Evolutionary conservation across 1,140 invertebrate genomes (phyloP), one percentile per base, ranked within the genome.

Genomic region (Whitmania pigra): DNA sequence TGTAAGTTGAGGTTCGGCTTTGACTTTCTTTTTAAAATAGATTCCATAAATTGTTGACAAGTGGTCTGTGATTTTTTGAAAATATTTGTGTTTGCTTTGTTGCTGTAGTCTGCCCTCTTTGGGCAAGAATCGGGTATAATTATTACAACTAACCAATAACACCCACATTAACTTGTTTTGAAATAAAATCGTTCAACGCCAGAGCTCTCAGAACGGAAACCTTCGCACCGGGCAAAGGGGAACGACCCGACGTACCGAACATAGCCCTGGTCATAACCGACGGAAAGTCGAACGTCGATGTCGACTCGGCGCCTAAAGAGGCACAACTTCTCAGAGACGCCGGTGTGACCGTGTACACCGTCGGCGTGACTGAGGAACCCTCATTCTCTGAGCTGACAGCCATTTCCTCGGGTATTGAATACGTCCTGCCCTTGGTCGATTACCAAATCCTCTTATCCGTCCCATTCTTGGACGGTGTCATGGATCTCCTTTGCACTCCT

Each of bases 191-290:
- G n/a, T n/a, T n/a, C n/a, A n/a, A n/a, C n/a, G n/a, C 3, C 57
- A 63, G 57, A 63, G 22, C 57, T 31, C 57, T 63, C 13, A 22
- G 57, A 7, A 22, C 22, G 4, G 57, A 11, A 13, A 63, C 57
- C 57, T 63, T 63, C 57, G 57, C 57, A 11, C 2, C 2, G 2
- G 57, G 57, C 15, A 63, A 63, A 2, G 57, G 57, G 2, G 57
- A 63, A 63, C 57, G 67, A 22, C 22, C 25, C 7, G 29, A 43
- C 18, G 73, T 73, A 25, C 31, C 43, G 3, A 72, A 70, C 69
- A 63, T 73, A n/a, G 53, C 68, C 25, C 15, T 73, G 29, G 40
- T 73, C 20, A 53, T 73, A 17, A 71, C 73, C 29, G 73, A 73
- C 68, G 73, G 73, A 22, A 22, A 17, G 57, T 57, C 69, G 11